A percentile compares a stretch with the other conserved stretches of the same genome.
Conservation (phyloP, 2,797 vertebrate species). For the Ctenosaura bakeri region DNA sequence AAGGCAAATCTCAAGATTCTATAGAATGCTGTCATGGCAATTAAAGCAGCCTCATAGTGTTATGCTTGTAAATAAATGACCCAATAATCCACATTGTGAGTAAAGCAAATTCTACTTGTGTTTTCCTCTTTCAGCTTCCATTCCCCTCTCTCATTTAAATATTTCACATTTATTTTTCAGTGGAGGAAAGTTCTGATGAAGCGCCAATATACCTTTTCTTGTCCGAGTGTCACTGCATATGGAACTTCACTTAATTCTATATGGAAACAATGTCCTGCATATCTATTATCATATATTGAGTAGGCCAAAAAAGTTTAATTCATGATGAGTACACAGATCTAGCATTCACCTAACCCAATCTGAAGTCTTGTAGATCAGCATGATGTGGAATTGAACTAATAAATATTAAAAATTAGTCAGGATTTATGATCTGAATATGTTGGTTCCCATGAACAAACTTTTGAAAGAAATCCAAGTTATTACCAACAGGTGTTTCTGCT, state of each 20-base stretch:
- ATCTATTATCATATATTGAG: too few relatives aligned
- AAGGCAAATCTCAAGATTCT: too few relatives aligned
- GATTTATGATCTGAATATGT: neutral
- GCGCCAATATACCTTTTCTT: neutral
- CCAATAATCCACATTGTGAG: neutral
- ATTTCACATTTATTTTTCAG: neutral
- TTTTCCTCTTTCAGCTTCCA: neutral
- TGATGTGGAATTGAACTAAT: too few relatives aligned
- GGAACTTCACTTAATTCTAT: neutral
- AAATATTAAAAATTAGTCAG: too few relatives aligned
- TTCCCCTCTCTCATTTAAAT: neutral
- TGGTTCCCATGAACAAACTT: conserved; percentile 1
- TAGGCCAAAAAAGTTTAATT: too few relatives aligned
- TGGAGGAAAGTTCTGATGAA: neutral
- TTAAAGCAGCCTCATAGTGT: too few relatives aligned
- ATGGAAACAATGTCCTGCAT: neutral
- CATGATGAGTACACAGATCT: too few relatives aligned
- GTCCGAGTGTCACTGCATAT: neutral
- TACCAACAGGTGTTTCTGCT: neutral
- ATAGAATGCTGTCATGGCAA: too few relatives aligned
- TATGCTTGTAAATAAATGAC: too few relatives aligned
- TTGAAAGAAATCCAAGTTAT: neutral
- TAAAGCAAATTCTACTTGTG: neutral
- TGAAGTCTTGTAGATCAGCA: too few relatives aligned
- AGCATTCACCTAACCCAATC: too few relatives aligned